These are phyloP conservation scores for Lateolabrax maculatus DNA, from an alignment of 2,797 vertebrate species.

Conservation along the genomic window DNA sequence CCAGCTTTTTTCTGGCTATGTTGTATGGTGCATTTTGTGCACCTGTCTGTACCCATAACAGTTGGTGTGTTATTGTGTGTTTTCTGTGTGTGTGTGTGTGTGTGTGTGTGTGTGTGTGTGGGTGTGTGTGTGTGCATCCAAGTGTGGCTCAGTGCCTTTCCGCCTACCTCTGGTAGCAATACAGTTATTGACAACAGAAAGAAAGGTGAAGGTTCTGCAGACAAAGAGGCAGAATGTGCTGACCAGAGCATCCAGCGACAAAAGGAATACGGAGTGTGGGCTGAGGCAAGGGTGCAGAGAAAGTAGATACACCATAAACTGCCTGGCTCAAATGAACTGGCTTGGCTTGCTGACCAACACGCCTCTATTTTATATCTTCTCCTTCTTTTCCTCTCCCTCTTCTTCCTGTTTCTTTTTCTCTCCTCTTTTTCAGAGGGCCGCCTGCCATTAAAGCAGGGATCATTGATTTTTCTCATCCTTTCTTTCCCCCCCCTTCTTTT, in stretches of 20 bases:
- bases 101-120: constrained; percentile 25
- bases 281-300: constrained; percentile 42
- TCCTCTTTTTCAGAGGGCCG: constrained; percentile 41
- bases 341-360: constrained; percentile 53
- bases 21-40: constrained; percentile 14
- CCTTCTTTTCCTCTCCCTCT: not conserved
- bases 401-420: constrained; percentile 33
- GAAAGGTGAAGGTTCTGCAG: constrained; percentile 76
- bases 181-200: constrained; percentile 76
- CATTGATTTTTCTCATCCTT: constrained; percentile 72
- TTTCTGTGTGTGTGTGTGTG: not conserved
- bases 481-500: constrained; percentile 60
- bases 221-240: constrained; percentile 82
- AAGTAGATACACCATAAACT: constrained; percentile 50
- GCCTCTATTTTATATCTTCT: constrained; percentile 37
- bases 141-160: constrained; percentile 44
- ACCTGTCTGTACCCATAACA: constrained; percentile 27
- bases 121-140: constrained; percentile 27
- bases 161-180: constrained; percentile 74
- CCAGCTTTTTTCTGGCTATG: constrained; percentile 20
- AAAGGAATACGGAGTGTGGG: constrained; percentile 56
- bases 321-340: constrained; percentile 52
- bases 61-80: constrained; percentile 3
- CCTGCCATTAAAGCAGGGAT: constrained; percentile 69
- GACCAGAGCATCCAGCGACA: constrained; percentile 72